Conservation (phyloP, 2,113 vertebrate genomes). For the Vidua chalybeata region DNA sequence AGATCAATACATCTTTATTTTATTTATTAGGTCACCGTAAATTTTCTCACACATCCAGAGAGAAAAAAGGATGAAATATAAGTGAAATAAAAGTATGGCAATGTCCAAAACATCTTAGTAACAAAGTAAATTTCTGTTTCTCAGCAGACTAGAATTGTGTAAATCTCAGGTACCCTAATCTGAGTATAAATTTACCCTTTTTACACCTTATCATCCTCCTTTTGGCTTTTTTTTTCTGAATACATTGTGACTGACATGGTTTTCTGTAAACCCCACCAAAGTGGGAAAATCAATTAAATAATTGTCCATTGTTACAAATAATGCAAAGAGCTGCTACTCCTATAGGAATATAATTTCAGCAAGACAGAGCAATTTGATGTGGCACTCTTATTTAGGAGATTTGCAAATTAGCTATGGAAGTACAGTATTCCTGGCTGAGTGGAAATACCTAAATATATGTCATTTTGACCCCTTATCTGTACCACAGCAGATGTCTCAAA, state of each 20-base stretch:
- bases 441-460: background rate
- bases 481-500: background rate
- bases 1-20: background rate
- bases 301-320: background rate
- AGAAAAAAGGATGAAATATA: background rate
- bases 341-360: background rate
- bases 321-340: background rate
- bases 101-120: background rate
- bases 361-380: background rate
- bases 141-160: background rate
- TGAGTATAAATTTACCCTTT: background rate
- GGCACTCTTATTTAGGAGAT: background rate
- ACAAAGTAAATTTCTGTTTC: background rate
- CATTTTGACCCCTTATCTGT: background rate
- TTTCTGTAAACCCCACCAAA: background rate
- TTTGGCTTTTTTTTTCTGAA: background rate
- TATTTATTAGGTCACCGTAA: background rate
- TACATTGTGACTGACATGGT: background rate
- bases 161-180: background rate
- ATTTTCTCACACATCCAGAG: background rate
- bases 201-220: background rate
- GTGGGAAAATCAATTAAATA: slow-evolving; percentile 4
- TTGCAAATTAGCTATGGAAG: background rate
- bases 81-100: background rate
- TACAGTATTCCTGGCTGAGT: background rate